Evolutionary conservation across 2,888 invertebrate species (phyloP).

Genomic region (Physocephala rufipes): DNA sequence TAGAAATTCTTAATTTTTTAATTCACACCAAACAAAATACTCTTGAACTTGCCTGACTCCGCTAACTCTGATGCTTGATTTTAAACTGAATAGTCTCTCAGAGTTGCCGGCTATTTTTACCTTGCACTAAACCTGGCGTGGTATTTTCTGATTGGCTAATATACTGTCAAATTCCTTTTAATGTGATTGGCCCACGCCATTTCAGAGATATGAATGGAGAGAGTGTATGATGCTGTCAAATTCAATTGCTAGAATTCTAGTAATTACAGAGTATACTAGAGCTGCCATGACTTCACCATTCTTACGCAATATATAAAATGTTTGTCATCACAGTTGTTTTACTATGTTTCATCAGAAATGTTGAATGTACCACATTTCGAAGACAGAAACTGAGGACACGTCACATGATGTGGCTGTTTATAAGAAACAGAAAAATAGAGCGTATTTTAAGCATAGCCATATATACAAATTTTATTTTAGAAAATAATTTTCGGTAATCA

Average conservation of each 20-base stretch:
- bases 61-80: constrained; percentile 55
- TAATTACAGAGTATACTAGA: not conserved
- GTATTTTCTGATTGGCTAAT: constrained; percentile 52
- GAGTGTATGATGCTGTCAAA: not conserved
- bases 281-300: not conserved
- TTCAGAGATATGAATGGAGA: constrained; percentile 28
- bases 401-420: too few species aligned
- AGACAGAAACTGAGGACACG: too few species aligned
- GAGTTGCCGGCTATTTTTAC: constrained; percentile 59
- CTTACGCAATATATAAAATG: too few species aligned
- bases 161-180: constrained; percentile 48
- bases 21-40: constrained; percentile 14
- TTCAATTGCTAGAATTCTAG: not conserved
- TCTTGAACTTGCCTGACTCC: constrained; percentile 41
- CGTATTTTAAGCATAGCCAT: too few species aligned
- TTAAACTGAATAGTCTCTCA: constrained; percentile 59
- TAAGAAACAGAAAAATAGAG: too few species aligned
- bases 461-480: too few species aligned
- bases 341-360: too few species aligned
- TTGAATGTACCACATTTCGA: too few species aligned
- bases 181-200: constrained; percentile 58
- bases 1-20: constrained; percentile 1
- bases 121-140: constrained; percentile 52
- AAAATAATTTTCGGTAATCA: too few species aligned
- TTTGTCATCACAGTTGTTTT: too few species aligned